A percentile compares a stretch with the other conserved stretches of the same genome.
phyloP scores from a whole-genome alignment of 1,140 invertebrate species.

The Pantala flavescens region DNA sequence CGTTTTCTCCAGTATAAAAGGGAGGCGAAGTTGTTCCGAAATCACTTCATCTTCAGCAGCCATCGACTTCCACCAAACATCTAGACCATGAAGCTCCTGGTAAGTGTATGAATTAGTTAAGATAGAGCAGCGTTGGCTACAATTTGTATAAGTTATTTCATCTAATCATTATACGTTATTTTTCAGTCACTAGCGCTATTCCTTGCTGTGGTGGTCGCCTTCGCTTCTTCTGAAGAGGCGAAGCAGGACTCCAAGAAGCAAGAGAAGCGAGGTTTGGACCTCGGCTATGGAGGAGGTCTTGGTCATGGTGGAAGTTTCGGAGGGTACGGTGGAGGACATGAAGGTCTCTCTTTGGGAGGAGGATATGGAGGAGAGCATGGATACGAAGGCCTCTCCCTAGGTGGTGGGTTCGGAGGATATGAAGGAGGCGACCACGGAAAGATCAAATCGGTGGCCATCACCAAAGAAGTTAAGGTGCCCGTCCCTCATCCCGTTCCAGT shows the following conservation, averaged over 20 bases:
- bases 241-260: slow-evolving; percentile 20
- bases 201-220: background rate
- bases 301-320: background rate
- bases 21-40: no score
- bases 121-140: slow-evolving; percentile 4
- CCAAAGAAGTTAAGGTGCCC: slow-evolving; percentile 35
- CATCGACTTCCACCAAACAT: slow-evolving; percentile 13
- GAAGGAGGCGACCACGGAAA: slow-evolving; percentile 30
- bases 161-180: background rate
- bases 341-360: background rate
- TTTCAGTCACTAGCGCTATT: background rate
- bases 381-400: no score
- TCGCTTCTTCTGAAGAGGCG: background rate
- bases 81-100: slow-evolving; percentile 14
- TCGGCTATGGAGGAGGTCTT: background rate
- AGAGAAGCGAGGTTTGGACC: background rate
- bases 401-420: no score
- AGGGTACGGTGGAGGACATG: background rate
- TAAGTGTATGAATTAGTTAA: no score
- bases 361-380: no score
- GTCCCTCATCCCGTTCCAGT: slow-evolving; percentile 39
- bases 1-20: no score
- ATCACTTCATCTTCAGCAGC: background rate
- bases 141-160: background rate
- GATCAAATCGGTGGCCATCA: slow-evolving; percentile 36